These are phyloP conservation scores for Ornithoptera priamus DNA, from an alignment of 2,888 invertebrate genomes.

Conservation along the genomic window DNA sequence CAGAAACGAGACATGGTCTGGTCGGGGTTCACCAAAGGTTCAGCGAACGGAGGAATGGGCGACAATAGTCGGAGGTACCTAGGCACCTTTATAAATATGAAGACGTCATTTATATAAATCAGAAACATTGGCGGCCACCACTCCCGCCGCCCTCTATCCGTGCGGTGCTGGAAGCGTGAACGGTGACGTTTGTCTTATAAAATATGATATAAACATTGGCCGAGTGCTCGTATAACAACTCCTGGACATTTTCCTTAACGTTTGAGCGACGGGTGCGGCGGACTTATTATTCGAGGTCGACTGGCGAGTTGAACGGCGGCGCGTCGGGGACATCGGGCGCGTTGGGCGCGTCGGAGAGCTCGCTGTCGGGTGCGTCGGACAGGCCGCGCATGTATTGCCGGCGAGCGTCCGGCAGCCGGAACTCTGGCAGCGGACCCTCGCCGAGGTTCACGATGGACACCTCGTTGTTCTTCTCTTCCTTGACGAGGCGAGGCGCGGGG, in stretches of 20 bases:
- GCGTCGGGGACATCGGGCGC: neutral
- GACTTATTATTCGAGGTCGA: slow-evolving; percentile 14
- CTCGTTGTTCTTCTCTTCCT: slow-evolving; percentile 45
- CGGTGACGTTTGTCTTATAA: no score
- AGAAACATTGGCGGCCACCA: no score
- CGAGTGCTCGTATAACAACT: no score
- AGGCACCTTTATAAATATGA: no score
- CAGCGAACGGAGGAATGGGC: no score
- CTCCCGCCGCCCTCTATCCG: no score
- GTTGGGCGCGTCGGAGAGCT: slow-evolving; percentile 15
- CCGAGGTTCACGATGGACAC: slow-evolving; percentile 51
- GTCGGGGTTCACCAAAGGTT: no score
- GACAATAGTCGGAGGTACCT: no score
- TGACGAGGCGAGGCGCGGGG: slow-evolving; percentile 38
- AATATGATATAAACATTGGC: no score
- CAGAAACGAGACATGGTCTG: no score
- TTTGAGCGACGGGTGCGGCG: neutral
- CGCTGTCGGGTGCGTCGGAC: slow-evolving; percentile 13
- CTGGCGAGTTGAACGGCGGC: neutral
- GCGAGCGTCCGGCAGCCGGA: slow-evolving; percentile 50
- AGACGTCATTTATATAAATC: no score
- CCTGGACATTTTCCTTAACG: neutral
- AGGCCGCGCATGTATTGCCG: slow-evolving; percentile 50
- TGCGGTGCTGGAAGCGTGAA: no score
- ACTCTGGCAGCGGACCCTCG: slow-evolving; percentile 49